A percentile compares a stretch with the other conserved stretches of the same genome.
Conservation (phyloP, 1,140 invertebrate genomes). For the Drosophila prosaltans region DNA sequence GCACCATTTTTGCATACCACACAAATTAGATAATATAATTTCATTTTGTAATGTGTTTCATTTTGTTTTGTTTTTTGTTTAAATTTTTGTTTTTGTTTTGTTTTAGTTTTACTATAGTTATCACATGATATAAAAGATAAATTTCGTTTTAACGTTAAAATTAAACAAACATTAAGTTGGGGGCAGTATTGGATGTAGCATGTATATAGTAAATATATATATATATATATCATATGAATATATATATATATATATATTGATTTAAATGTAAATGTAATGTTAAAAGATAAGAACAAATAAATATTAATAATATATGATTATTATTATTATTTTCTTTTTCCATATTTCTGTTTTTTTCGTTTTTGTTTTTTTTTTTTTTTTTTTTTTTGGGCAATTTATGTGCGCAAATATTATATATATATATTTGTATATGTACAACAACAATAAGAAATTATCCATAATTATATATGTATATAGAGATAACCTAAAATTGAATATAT, state of each 20-base stretch:
- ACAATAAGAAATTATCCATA: conserved; percentile 4
- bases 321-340: conserved; percentile 8
- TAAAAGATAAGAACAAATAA: conserved; percentile 75
- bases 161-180: conserved; percentile 79
- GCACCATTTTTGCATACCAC: conserved; percentile 81
- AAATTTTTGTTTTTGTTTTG: conserved; percentile 40
- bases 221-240: neutral
- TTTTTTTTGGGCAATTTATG: neutral
- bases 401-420: neutral
- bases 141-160: conserved; percentile 77
- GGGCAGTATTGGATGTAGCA: conserved; percentile 78
- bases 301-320: conserved; percentile 69
- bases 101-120: conserved; percentile 79
- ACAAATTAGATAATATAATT: conserved; percentile 77
- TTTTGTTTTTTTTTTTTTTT: neutral
- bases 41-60: conserved; percentile 71
- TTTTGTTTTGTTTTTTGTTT: conserved; percentile 30
- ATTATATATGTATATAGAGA: neutral
- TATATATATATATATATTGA: conserved; percentile 5
- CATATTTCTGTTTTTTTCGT: neutral
- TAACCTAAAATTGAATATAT: conserved; percentile 2
- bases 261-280: conserved; percentile 73
- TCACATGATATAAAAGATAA: conserved; percentile 78
- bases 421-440: conserved; percentile 2
- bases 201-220: conserved; percentile 55